phyloP scores from a whole-genome alignment of 2,888 invertebrate species.

The Drosophila suboccidentalis region DNA sequence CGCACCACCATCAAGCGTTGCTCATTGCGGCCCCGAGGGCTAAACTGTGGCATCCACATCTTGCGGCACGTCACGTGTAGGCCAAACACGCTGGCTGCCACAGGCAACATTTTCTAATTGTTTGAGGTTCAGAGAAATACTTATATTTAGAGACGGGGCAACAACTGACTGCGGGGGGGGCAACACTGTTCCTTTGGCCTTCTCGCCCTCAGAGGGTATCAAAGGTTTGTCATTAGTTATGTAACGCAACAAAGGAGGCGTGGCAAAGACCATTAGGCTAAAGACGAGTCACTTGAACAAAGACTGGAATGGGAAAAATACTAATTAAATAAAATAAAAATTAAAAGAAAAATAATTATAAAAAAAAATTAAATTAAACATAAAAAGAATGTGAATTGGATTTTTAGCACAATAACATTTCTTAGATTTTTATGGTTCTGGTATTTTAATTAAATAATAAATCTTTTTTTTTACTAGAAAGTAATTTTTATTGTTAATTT shows the following conservation, averaged over 20 bases:
- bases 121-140: slow-evolving; percentile 5
- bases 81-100: slow-evolving; percentile 18
- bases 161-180: not conserved
- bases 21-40: slow-evolving; percentile 4
- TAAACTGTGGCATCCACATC: slow-evolving; percentile 20
- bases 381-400: no score
- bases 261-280: not conserved
- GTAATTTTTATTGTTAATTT: no score
- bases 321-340: no score
- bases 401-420: no score
- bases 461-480: no score
- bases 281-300: no score
- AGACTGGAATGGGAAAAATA: no score
- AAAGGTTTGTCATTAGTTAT: not conserved
- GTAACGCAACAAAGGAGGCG: not conserved
- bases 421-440: no score
- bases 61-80: slow-evolving; percentile 37
- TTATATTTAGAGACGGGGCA: not conserved
- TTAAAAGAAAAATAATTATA: no score
- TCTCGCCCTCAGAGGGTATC: not conserved
- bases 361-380: no score
- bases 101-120: slow-evolving; percentile 45
- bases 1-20: slow-evolving; percentile 10
- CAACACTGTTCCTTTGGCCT: not conserved
- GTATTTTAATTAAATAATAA: no score